Evolutionary conservation across 2,113 vertebrate species (phyloP), one percentile per base, ranked within the genome.

Genomic region (Limanda limanda): DNA sequence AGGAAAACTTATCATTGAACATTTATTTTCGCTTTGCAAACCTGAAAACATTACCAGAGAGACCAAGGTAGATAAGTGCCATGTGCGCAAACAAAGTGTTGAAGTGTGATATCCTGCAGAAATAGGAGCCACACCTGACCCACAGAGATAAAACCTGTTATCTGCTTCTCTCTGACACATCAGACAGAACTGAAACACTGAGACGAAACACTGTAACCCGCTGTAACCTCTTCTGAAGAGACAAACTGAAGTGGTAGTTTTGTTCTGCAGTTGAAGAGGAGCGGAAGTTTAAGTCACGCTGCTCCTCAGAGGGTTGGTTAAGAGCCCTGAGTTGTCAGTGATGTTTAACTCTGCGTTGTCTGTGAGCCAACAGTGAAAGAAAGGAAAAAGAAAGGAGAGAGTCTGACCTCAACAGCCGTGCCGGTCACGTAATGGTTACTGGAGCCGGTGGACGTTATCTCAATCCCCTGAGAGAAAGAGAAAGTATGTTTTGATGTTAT

Each of bases 351-450:
- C 54, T 57, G 63, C 1, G 24, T 31, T 35, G 27, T 12, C 69
- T 62, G 20, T 72, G 74, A 81, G 63, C 72, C 60, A 76, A 24
- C 56, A 68, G 27, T 1, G 7, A 66, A 57, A 64, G 58, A 48
- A 59, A 14, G 23, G 78, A 24, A 51, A 56, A 57, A 24, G 31
- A 68, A 76, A 35, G 31, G 31, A 7, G 31, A 31, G 31, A 1
- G 5, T 31, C 91, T 88, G 58, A 98, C 97, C 96, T 96, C 93
- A 0, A 88, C 40, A 3, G 85, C 76, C 21, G 94, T 89, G 0
- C 76, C 93, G 0, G 96, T 95, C 88, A 99, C 93, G 0, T 95
- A 97, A 90, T 99, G 97, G 75, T 95, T 95, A 83, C 94, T 94
- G 81, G 94, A 96, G 85, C 92, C 91, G 8, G 95, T 96, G 83